Evolutionary conservation across 2,888 invertebrate genomes (phyloP).

Genomic region (Abscondita cerata): DNA sequence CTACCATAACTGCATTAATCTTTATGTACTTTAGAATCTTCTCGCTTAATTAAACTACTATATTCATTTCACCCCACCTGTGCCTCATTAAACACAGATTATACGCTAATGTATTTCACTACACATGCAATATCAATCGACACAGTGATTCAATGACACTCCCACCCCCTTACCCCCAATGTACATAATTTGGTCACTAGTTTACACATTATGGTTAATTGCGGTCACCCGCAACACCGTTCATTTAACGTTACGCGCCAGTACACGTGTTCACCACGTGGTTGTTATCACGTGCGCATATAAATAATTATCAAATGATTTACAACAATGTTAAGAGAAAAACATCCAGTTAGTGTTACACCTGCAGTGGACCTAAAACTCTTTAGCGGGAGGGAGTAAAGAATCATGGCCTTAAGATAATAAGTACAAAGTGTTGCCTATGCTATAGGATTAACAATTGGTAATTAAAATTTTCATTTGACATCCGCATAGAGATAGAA

Average conservation of each 20-base stretch:
- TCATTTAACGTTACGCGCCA: constrained; percentile 58
- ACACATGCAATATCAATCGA: constrained; percentile 57
- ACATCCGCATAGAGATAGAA: too few species aligned
- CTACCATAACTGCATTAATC: too few species aligned
- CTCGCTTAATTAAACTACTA: background rate
- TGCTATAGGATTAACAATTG: too few species aligned
- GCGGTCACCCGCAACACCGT: constrained; percentile 59
- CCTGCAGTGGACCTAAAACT: too few species aligned
- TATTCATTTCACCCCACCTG: constrained; percentile 31
- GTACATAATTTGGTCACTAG: constrained; percentile 61
- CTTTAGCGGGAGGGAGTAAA: too few species aligned
- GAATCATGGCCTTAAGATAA: too few species aligned
- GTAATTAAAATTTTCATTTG: too few species aligned
- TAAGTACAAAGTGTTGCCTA: too few species aligned
- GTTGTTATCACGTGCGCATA: constrained; percentile 9
- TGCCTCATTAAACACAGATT: constrained; percentile 39
- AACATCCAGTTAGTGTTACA: too few species aligned
- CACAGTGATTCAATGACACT: constrained; percentile 56
- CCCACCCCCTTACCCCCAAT: constrained; percentile 45
- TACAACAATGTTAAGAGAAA: too few species aligned
- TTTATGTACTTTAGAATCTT: too few species aligned
- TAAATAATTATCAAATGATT: constrained; percentile 1
- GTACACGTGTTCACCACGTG: constrained; percentile 57
- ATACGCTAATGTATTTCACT: constrained; percentile 53
- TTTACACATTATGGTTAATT: constrained; percentile 62